phyloP scores from a whole-genome alignment of 2,888 invertebrate genomes.

The Pherbina coryleti region DNA sequence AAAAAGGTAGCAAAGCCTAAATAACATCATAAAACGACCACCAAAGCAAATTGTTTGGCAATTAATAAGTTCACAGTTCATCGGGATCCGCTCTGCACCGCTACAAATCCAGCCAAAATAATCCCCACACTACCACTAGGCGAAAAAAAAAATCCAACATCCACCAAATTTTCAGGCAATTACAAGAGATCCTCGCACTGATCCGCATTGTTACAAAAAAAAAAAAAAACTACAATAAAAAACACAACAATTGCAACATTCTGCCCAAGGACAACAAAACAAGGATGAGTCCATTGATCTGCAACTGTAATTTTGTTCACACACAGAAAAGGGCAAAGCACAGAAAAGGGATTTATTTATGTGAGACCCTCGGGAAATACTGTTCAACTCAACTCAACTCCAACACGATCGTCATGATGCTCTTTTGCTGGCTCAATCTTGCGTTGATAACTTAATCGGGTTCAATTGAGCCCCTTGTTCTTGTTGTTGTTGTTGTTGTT shows the following conservation, averaged over 20 bases:
- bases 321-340: not conserved
- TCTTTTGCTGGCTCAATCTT: not conserved
- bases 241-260: not conserved
- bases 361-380: slow-evolving; percentile 7
- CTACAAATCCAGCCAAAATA: slow-evolving; percentile 5
- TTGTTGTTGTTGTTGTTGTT: slow-evolving; percentile 6
- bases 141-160: slow-evolving; percentile 30
- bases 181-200: slow-evolving; percentile 44
- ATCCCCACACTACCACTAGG: slow-evolving; percentile 22
- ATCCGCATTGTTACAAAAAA: slow-evolving; percentile 29
- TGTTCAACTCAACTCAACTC: not conserved
- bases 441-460: slow-evolving; percentile 35
- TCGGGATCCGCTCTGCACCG: not conserved
- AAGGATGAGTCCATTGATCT: slow-evolving; percentile 16
- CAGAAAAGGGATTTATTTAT: slow-evolving; percentile 26
- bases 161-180: slow-evolving; percentile 21
- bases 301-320: slow-evolving; percentile 29
- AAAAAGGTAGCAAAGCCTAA: not conserved
- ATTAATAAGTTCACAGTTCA: slow-evolving; percentile 50
- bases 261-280: not conserved
- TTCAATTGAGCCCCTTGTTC: not conserved
- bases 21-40: slow-evolving; percentile 31
- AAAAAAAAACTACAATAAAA: not conserved
- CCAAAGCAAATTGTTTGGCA: slow-evolving; percentile 49
- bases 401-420: not conserved